Conservation (phyloP, 1,140 invertebrate genomes). For the Tenebrio molitor region DNA sequence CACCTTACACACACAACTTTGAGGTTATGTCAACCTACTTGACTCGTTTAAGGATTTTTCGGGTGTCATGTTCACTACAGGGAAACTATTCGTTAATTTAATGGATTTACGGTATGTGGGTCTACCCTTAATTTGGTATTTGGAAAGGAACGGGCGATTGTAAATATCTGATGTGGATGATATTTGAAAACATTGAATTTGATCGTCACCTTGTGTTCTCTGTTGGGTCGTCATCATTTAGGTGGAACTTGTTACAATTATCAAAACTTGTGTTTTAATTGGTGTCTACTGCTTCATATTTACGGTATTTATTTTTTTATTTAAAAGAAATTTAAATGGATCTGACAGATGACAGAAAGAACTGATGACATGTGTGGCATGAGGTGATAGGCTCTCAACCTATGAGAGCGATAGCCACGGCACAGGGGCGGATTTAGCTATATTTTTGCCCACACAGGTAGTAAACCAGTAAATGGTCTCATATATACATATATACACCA, state of each 20-base stretch:
- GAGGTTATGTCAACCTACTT: conserved; percentile 30
- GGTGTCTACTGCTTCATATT: conserved; percentile 14
- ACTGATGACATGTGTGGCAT: conserved; percentile 11
- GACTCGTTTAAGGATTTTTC: not conserved
- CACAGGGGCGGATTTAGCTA: not conserved
- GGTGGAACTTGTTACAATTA: not conserved
- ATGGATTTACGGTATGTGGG: conserved; percentile 47
- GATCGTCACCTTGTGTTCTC: conserved; percentile 56
- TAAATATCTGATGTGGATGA: conserved; percentile 58
- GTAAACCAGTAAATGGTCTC: too few species aligned
- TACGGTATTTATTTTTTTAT: conserved; percentile 15
- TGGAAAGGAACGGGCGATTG: conserved; percentile 53
- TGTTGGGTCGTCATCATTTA: conserved; percentile 1
- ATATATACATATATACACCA: too few species aligned
- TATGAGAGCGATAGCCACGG: not conserved
- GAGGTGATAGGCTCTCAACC: not conserved
- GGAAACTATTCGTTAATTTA: conserved; percentile 25
- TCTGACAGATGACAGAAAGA: conserved; percentile 23
- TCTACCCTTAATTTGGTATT: conserved; percentile 50
- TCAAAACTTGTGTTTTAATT: not conserved
- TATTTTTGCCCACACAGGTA: too few species aligned
- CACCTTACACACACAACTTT: not conserved
- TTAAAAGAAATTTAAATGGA: conserved; percentile 23
- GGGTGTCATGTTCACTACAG: conserved; percentile 5
- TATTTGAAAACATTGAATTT: conserved; percentile 58